These are phyloP conservation scores for Tetraneura akinire DNA, from an alignment of 1,140 invertebrate genomes.

Conservation along the genomic window DNA sequence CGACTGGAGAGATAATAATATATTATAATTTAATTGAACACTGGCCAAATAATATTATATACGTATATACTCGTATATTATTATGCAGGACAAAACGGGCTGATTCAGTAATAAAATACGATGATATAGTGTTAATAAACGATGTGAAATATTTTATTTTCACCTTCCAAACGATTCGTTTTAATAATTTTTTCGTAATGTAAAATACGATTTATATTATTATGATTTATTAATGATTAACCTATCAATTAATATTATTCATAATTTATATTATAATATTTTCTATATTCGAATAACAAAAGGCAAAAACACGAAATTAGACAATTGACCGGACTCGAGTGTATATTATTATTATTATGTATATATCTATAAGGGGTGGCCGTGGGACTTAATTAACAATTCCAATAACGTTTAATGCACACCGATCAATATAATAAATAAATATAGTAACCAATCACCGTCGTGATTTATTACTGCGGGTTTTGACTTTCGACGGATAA, in stretches of 20 bases:
- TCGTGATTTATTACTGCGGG: constrained; percentile 35
- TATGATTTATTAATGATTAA: background rate
- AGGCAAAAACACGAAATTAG: constrained; percentile 12
- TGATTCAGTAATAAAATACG: too few relatives aligned
- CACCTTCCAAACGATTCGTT: background rate
- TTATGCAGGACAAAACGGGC: background rate
- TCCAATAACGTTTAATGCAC: constrained; percentile 37
- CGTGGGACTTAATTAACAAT: constrained; percentile 39
- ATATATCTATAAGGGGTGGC: too few relatives aligned
- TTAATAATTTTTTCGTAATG: too few relatives aligned
- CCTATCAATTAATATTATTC: constrained; percentile 28
- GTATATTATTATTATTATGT: background rate
- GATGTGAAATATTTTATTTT: background rate
- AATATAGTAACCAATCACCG: constrained; percentile 18
- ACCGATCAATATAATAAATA: constrained; percentile 27
- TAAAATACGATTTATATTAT: background rate
- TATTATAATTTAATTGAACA: background rate
- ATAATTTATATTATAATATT: background rate
- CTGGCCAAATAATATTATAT: background rate
- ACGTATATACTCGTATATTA: background rate
- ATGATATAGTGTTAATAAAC: background rate
- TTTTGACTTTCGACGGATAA: too few relatives aligned
- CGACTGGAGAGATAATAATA: background rate
- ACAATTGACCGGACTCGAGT: constrained; percentile 23
- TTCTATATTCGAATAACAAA: constrained; percentile 13